Base-by-base conservation (phyloP, 2,113 vertebrate genomes). In the Urocitellus parryii region DNA sequence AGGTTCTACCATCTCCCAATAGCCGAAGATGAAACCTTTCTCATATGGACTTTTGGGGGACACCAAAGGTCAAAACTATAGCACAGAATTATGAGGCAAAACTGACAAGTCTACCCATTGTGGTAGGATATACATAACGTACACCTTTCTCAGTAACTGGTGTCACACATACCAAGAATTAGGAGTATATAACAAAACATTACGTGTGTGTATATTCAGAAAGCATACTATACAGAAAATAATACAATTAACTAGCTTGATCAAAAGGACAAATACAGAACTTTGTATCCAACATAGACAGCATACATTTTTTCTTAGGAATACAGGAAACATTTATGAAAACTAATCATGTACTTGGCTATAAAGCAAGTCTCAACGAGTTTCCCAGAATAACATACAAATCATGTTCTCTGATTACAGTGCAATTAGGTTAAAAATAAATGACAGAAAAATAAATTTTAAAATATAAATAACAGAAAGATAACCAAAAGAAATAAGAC, bases 331-430 rank as follows among this genome's bases (percentile, higher is more conserved):
- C n/a, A 80, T 58, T 85, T 89, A 42, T 80, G 42, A 78, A 96
- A 94, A 76, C 42, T 90, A 85, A 86, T 24, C 37, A 84, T 84
- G 56, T 77, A 83, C 51, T 90, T 94, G 63, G 45, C 56, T 90
- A 74, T 53, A 95, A 81, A 86, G n/a, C 22, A 78, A 92, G 70
- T 77, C 29, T 73, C 74, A 94, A 78, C 45, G 86, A 80, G 24
- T 92, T 88, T 96, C 63, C 39, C 68, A 82, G 88, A 86, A 97
- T 82, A 92, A 81, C 79, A 92, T 63, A 83, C 29, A 95, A 93
- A 94, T 86, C 70, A 78, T 83, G 34, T 61, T 92, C 56, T 89
- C 90, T 82, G 34, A 79, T 79, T 86, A 80, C 10, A 94, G 70
- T 68, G 29, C 34, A 82, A 90, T 70, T 92, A 91, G 34, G 24